Conservation (phyloP, 2,113 vertebrate genomes). For the Nyctibius bracteatus region DNA sequence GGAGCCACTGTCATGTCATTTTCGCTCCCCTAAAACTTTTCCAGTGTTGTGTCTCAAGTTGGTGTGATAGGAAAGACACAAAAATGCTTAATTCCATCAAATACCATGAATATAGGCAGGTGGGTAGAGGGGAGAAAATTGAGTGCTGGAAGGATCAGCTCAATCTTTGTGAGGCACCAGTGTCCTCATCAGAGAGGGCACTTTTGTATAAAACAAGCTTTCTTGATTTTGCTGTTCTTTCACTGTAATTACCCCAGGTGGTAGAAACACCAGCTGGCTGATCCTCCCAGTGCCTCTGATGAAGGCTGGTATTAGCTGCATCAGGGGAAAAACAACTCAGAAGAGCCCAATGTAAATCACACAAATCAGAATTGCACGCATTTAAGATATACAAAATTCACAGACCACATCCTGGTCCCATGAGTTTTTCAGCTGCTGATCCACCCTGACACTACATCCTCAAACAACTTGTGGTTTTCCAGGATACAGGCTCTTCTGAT, state of each 20-base stretch:
- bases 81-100: background rate
- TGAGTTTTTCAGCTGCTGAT: background rate
- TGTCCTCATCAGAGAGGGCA: background rate
- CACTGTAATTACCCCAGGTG: background rate
- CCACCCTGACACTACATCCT: background rate
- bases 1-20: accelerated
- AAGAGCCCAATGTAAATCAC: background rate
- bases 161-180: background rate
- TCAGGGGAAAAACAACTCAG: background rate
- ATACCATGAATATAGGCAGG: background rate
- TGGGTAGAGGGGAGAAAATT: background rate
- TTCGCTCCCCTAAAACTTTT: background rate
- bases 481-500: background rate
- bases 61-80: background rate
- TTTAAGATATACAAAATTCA: background rate
- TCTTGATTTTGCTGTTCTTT: background rate
- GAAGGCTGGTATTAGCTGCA: background rate
- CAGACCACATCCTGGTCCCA: background rate
- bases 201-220: background rate
- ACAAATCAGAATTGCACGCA: background rate
- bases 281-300: background rate
- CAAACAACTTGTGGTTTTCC: background rate
- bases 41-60: background rate
- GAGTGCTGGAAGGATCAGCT: background rate
- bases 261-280: background rate